Evolutionary conservation across 2,113 vertebrate species (phyloP), one percentile per base, ranked within the genome.

Genomic region (Thermophis baileyi): DNA sequence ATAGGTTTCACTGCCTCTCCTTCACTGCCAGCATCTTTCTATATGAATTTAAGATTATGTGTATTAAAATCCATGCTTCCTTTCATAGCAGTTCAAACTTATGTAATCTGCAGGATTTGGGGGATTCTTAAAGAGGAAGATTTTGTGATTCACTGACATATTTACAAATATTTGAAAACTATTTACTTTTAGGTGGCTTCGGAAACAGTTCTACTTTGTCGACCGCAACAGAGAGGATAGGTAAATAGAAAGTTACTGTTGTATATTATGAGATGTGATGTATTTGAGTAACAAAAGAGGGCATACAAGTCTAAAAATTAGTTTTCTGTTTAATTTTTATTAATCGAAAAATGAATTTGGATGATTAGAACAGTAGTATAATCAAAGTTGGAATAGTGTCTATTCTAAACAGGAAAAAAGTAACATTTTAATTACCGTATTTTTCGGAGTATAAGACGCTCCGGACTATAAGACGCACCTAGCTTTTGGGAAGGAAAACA

Each of bases 121-220:
- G 14, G 30, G 24, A 24, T 86, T 89, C 14, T 47, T 2, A 60
- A 50, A 86, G 22, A 3, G 30, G 47, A 55, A 55, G 12, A 27
- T 90, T 57, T 24, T 60, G 8, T 30, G 35, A 35, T 49, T 40
- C 25, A 11, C 40, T 88, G 49, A 54, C n/a, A 35, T 20, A 69
- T 46, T 88, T 46, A 22, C 49, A 40, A 88, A 30, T 50, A 51
- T 91, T 49, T 90, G 27, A 30, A 89, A 5, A 54, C 22, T 53
- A 14, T 86, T 86, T 44, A 46, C 14, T 55, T 86, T 1, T 27
- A 99, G 99, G 97, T 99, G 99, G 99, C 98, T 99, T 93, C 98
- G 99, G 92, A 99, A 99, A 94, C 99, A 99, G 97, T 99, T 99
- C 96, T 99, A 99, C 88, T 98, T 98, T 0, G 97, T 99, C 57